These are phyloP conservation scores for Cyphomyrmex costatus DNA, from an alignment of 1,140 invertebrate genomes.

Conservation along the genomic window DNA sequence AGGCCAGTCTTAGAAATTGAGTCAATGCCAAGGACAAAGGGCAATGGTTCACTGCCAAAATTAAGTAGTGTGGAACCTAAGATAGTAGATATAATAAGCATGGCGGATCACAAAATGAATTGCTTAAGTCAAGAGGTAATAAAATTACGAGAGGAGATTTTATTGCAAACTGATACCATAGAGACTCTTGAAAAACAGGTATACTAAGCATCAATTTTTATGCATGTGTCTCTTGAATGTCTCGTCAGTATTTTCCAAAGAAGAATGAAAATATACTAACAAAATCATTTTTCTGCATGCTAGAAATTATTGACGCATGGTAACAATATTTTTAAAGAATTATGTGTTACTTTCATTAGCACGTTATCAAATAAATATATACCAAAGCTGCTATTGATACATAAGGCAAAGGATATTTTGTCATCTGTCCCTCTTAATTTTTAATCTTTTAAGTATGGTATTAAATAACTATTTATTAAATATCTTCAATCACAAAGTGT, in stretches of 20 bases:
- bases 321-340: slow-evolving; percentile 5
- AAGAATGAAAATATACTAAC: not conserved
- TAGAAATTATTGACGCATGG: not conserved
- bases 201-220: slow-evolving; percentile 61
- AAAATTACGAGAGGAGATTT: slow-evolving; percentile 86
- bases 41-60: slow-evolving; percentile 73
- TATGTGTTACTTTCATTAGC: not conserved
- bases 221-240: slow-evolving; percentile 33
- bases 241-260: not conserved
- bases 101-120: slow-evolving; percentile 86
- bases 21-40: slow-evolving; percentile 75
- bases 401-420: too few relatives aligned
- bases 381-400: too few relatives aligned
- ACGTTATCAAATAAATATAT: not conserved
- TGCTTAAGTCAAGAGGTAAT: slow-evolving; percentile 85
- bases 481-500: too few relatives aligned
- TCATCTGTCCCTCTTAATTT: too few relatives aligned
- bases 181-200: slow-evolving; percentile 85
- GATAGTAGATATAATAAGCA: slow-evolving; percentile 82
- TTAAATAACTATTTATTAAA: too few relatives aligned
- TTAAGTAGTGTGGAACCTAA: slow-evolving; percentile 79
- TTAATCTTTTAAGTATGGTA: too few relatives aligned
- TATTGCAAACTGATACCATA: slow-evolving; percentile 83
- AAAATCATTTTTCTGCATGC: slow-evolving; percentile 1
- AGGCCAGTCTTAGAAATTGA: slow-evolving; percentile 82